phyloP scores from a whole-genome alignment of 2,888 invertebrate species.

The Heliconius aoede region DNA sequence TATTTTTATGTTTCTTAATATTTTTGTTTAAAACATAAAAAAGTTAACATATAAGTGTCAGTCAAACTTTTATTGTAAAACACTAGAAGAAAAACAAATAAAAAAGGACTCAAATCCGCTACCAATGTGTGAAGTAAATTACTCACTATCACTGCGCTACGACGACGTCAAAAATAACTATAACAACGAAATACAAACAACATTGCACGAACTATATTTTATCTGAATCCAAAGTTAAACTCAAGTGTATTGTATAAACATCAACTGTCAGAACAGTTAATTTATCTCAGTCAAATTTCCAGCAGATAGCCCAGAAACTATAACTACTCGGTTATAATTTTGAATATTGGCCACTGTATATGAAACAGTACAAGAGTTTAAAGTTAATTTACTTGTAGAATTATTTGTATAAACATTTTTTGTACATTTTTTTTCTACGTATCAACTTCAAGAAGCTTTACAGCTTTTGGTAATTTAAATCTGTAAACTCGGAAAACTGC shows the following conservation, averaged over 20 bases:
- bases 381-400: background rate
- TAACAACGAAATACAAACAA: constrained; percentile 28
- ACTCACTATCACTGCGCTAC: background rate
- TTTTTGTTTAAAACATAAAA: no score
- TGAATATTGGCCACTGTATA: constrained; percentile 55
- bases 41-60: no score
- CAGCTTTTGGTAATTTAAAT: no score
- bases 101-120: background rate
- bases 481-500: no score
- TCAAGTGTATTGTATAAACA: constrained; percentile 46
- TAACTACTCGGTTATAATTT: constrained; percentile 72
- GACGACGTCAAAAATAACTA: constrained; percentile 16
- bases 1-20: no score
- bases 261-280: constrained; percentile 47
- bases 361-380: constrained; percentile 1
- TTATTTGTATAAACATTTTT: background rate
- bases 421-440: no score
- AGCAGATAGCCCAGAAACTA: constrained; percentile 47
- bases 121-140: background rate
- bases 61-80: no score
- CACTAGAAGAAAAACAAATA: background rate
- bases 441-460: no score
- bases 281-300: constrained; percentile 49
- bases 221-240: constrained; percentile 45
- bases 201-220: constrained; percentile 43